Base-by-base conservation (phyloP, 2,797 vertebrate genomes). In the Mormyrops attenuatus region DNA sequence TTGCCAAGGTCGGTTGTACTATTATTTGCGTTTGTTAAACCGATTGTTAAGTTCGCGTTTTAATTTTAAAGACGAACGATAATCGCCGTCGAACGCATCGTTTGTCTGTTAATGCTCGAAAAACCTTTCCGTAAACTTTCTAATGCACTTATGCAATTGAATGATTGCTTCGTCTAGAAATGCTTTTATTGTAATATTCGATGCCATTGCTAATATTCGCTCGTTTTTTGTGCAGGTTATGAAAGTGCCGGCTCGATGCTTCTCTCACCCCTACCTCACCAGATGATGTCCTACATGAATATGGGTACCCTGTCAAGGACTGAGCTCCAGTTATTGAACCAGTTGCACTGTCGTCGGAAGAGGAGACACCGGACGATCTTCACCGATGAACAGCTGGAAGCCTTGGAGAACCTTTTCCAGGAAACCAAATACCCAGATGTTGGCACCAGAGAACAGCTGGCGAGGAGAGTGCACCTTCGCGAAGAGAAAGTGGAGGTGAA, bases 391-490 rank as follows among this genome's bases (percentile, higher is more conserved):
- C 98, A 99, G 95, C 96, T 99, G 44, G 98, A 99, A 94, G 98
- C 98, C 2, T 94, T 99, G 91, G 98, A 99, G 94, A 97, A 97
- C 92, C 97, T 99, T 87, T 99, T 99, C 93, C 98, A 98, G 91
- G 97, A 99, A 95, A 99, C 98, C 90, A 99, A 99, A 94, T 99
- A 99, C 94, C 98, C 98, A 15, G 98, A 99, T 89, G 98, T 99
- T 89, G 98, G 98, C 53, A 99, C 98, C 1, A 95, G 98, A 89
- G 98, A 99, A 91, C 98, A 99, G 94, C 95, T 99, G 92, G 98
- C 98, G 88, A 96, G 98, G 66, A 98, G 98, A 91, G 98, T 99
- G 91, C 98, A 99, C 90, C 97, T 99, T 90, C 96, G 98, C 22
- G 98, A 99, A 94, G 98, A 99, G 94, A 99, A 99, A 93, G 98